Base-by-base conservation (phyloP, 2,888 invertebrate species). In the Drosophila percnosoma region DNA sequence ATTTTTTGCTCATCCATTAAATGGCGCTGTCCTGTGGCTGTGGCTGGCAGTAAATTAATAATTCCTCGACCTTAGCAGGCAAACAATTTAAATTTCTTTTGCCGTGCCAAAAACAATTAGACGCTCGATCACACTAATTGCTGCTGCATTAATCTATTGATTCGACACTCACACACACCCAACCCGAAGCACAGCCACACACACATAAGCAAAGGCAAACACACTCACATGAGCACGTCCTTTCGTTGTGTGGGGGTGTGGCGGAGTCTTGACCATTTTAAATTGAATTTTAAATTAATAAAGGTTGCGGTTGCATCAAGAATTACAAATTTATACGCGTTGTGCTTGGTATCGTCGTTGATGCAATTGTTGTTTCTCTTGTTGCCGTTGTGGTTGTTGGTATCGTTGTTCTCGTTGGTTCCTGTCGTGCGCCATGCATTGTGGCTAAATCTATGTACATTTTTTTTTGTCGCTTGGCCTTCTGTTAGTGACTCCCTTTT, bases 251-350 rank as follows among this genome's bases (percentile, higher is more conserved):
- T 53, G 68, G 54, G 31, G 18, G 69, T 29, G 54, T 38, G 42
- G 49, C 54, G 36, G 13, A 52, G 64, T 62, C 84, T 76, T 86
- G 89, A 82, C 83, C 87, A 90, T 85, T 82, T 85, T 75, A 91
- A 90, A 91, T 91, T 90, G 91, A 90, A 91, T 90, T 90, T 90
- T 89, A 91, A 90, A 90, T 91, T 91, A 91, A 90, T 90, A 91
- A 91, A 89, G 82, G 89, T 82, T 87, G 85, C 74, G 90, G 91
- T 75, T 83, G 77, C 87, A 82, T 84, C 89, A 85, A 78, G 87
- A 84, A 90, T 91, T 83, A 91, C 91, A 91, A 91, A 91, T 91
- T 91, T 90, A 90, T 90, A 82, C 67, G 80, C 75, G 73, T 71
- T 70, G 72, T 83, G 73, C 70, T 70, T 67, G 29, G 45, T 67